These are phyloP conservation scores for Beroe ovata DNA, from an alignment of 37 sponge, comb jelly and placozoan genomes.

Conservation along the genomic window DNA sequence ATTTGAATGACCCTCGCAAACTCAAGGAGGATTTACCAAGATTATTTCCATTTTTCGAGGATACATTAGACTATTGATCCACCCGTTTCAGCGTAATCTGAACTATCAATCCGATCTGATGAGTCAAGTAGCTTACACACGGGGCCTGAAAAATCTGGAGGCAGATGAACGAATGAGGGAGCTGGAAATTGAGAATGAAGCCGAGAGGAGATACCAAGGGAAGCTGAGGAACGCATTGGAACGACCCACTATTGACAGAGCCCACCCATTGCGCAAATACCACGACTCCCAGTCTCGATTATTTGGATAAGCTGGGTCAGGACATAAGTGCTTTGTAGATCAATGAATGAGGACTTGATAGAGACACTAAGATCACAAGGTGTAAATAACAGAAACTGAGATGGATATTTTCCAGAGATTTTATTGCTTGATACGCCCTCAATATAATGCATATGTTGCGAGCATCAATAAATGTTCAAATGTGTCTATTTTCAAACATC, in stretches of 20 bases:
- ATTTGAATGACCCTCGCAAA: too few species aligned
- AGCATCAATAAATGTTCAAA: too few species aligned
- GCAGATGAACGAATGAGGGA: conserved; percentile 2
- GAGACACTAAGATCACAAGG: too few species aligned
- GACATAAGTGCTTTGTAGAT: background rate
- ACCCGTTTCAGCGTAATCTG: conserved; percentile 63
- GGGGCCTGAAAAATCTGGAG: background rate
- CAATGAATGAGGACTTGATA: too few species aligned
- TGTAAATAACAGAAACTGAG: too few species aligned
- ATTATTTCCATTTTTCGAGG: too few species aligned
- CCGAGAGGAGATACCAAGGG: conserved; percentile 8
- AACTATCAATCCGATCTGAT: conserved; percentile 34
- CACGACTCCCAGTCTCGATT: conserved; percentile 36
- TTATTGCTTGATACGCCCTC: too few species aligned
- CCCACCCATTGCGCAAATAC: conserved; percentile 45
- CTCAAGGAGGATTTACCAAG: too few species aligned
- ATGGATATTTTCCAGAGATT: too few species aligned
- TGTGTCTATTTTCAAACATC: too few species aligned
- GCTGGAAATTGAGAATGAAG: conserved; percentile 29
- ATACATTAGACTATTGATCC: too few species aligned
- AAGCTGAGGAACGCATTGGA: conserved; percentile 15
- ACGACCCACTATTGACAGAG: background rate
- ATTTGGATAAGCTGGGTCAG: conserved; percentile 41
- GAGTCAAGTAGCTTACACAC: conserved; percentile 51
- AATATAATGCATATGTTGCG: too few species aligned